phyloP scores from a whole-genome alignment of 2,797 vertebrate genomes.

The Microctenopoma lineatum region DNA sequence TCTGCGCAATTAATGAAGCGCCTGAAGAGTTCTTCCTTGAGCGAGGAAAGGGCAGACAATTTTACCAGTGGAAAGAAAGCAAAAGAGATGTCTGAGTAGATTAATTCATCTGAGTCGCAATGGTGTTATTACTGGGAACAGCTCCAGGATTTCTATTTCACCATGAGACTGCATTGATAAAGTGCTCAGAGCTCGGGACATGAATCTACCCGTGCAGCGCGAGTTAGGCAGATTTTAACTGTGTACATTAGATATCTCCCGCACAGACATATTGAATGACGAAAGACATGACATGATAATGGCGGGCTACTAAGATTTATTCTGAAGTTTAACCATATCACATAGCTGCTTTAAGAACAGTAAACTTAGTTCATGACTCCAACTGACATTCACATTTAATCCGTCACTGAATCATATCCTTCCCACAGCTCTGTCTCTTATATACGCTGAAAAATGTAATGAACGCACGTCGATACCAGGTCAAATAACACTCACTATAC shows the following conservation, averaged over 20 bases:
- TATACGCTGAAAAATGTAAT: slow-evolving; percentile 57
- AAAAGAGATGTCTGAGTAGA: slow-evolving; percentile 67
- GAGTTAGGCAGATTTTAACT: slow-evolving; percentile 70
- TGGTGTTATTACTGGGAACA: slow-evolving; percentile 67
- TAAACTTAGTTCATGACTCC: slow-evolving; percentile 79
- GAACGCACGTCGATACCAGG: slow-evolving; percentile 68
- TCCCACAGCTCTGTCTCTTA: slow-evolving; percentile 50
- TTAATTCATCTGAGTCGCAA: slow-evolving; percentile 65
- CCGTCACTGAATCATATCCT: slow-evolving; percentile 73
- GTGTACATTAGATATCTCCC: slow-evolving; percentile 76
- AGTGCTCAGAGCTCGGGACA: slow-evolving; percentile 64
- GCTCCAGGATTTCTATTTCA: slow-evolving; percentile 74
- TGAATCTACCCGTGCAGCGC: slow-evolving; percentile 68
- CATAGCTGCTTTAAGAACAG: slow-evolving; percentile 77
- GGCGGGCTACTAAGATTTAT: slow-evolving; percentile 83
- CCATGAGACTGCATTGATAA: slow-evolving; percentile 65
- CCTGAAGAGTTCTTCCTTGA: slow-evolving; percentile 58
- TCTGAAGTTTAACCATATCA: slow-evolving; percentile 79
- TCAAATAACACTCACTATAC: slow-evolving; percentile 63
- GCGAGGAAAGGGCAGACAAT: slow-evolving; percentile 58
- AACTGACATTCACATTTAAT: slow-evolving; percentile 79
- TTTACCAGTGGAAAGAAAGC: slow-evolving; percentile 66
- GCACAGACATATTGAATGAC: slow-evolving; percentile 81
- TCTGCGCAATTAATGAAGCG: slow-evolving; percentile 64
- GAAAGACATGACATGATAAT: slow-evolving; percentile 78